Conservation (phyloP, 1,140 invertebrate genomes). For the Stratiolaelaps scimitus region DNA sequence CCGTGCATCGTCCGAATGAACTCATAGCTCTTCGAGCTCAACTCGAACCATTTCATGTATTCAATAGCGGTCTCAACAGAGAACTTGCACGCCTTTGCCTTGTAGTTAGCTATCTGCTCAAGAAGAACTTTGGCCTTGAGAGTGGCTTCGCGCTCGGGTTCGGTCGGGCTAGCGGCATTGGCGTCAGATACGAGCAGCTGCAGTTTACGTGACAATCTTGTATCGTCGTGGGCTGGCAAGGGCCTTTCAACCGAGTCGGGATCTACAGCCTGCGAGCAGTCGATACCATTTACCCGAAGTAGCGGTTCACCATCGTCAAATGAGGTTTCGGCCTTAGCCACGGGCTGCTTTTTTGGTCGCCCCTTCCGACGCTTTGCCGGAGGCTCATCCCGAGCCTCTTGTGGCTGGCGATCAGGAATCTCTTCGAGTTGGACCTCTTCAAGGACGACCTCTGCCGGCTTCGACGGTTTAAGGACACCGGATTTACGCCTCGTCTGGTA, state of each 20-base stretch:
- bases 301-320: background rate
- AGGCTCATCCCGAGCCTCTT: background rate
- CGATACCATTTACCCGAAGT: conserved; percentile 4
- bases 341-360: background rate
- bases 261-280: conserved; percentile 5
- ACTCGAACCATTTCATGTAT: conserved; percentile 24
- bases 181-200: background rate
- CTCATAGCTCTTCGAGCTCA: conserved; percentile 22
- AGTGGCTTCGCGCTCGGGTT: background rate
- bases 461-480: background rate
- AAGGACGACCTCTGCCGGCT: background rate
- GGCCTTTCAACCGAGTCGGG: background rate
- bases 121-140: conserved; percentile 19
- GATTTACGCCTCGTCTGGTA: conserved; percentile 11
- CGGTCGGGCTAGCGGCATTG: background rate
- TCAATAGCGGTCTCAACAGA: conserved; percentile 26
- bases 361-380: background rate
- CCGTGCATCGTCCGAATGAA: conserved; percentile 14
- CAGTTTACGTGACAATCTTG: background rate
- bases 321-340: background rate
- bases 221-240: background rate
- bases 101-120: conserved; percentile 18
- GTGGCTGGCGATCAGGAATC: background rate
- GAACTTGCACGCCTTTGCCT: conserved; percentile 24
- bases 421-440: background rate